phyloP scores from a whole-genome alignment of 2,113 vertebrate species.

The Sebastes schlegelii region DNA sequence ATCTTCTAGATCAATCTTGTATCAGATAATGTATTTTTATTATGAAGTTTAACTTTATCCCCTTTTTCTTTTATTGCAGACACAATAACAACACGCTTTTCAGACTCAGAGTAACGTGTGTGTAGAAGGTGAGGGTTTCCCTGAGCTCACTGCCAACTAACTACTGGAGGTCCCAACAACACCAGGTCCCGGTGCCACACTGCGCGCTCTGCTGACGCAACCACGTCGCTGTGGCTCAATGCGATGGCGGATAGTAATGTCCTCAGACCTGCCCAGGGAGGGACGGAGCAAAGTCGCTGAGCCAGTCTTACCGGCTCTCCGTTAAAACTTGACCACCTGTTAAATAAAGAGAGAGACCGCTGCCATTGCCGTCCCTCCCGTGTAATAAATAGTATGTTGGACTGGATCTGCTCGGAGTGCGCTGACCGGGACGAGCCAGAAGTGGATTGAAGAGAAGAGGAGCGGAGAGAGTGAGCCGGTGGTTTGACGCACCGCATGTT shows the following conservation, averaged over 20 bases:
- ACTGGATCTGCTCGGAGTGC: constrained; percentile 62
- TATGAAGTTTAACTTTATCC: background rate
- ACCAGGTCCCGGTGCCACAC: constrained; percentile 25
- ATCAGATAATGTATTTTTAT: background rate
- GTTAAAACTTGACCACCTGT: constrained; percentile 58
- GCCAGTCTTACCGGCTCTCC: constrained; percentile 39
- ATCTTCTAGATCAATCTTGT: background rate
- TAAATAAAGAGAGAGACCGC: constrained; percentile 32
- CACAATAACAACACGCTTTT: background rate
- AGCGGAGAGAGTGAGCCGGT: constrained; percentile 61
- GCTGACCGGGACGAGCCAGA: constrained; percentile 68
- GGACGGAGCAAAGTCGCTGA: constrained; percentile 79
- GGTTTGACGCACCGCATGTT: constrained; percentile 70
- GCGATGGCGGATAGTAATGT: constrained; percentile 78
- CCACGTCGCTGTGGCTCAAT: constrained; percentile 68
- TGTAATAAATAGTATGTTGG: constrained; percentile 69
- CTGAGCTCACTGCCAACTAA: background rate
- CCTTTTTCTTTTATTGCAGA: background rate
- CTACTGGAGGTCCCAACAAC: constrained; percentile 65
- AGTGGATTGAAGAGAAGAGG: constrained; percentile 57
- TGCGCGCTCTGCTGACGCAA: constrained; percentile 80
- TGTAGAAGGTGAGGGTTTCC: background rate
- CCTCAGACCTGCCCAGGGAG: constrained; percentile 72
- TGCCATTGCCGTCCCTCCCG: constrained; percentile 33
- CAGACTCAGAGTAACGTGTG: background rate